Percentiles rank a stretch among this genome's conserved stretches.
phyloP scores from a whole-genome alignment of 2,113 vertebrate species.

The Gopherus flavomarginatus region DNA sequence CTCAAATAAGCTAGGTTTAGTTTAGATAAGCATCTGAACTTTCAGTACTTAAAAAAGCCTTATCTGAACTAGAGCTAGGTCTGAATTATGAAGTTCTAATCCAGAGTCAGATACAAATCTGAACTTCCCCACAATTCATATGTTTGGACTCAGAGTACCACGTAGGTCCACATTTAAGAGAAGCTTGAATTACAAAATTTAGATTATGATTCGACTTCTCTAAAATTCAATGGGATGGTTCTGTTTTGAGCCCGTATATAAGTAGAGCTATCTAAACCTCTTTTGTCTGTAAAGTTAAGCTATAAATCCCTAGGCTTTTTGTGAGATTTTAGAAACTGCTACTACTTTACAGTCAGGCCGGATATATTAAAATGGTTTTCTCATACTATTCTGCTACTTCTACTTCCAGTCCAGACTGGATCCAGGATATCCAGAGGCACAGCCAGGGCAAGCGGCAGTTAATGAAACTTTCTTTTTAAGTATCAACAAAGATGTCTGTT shows the following conservation, averaged over 20 bases:
- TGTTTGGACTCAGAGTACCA: background rate
- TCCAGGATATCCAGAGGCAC: background rate
- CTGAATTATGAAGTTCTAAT: background rate
- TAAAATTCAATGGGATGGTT: background rate
- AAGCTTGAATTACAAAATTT: background rate
- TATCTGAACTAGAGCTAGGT: background rate
- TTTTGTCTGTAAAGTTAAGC: background rate
- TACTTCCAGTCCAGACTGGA: background rate
- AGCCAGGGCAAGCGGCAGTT: background rate
- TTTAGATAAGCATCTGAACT: background rate
- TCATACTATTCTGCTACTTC: background rate
- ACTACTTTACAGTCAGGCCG: background rate
- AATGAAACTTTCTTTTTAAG: background rate
- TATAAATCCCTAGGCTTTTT: background rate
- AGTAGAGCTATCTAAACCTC: background rate
- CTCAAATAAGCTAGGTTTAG: rapidly evolving
- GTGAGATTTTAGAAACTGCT: background rate
- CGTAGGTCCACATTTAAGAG: background rate
- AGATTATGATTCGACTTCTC: background rate
- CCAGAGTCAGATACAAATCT: background rate
- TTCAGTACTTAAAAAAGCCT: background rate
- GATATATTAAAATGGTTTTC: background rate
- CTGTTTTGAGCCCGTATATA: background rate
- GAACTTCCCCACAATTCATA: background rate
- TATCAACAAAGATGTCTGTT: background rate